These are phyloP conservation scores for Caenorhabditis brenneri DNA, from an alignment of 1,140 invertebrate genomes.

Conservation along the genomic window DNA sequence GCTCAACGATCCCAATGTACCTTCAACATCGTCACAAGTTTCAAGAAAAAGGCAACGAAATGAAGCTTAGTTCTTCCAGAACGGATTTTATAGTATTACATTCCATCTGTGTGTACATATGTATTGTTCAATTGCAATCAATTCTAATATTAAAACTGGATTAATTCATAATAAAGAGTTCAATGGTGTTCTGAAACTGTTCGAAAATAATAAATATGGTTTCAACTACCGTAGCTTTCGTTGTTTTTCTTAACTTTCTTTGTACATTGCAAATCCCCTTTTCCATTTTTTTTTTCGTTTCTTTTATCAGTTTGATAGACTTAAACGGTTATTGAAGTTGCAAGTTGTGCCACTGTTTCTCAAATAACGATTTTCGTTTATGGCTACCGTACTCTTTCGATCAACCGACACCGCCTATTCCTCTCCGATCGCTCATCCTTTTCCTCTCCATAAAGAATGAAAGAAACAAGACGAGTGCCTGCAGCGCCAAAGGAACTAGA, in stretches of 20 bases:
- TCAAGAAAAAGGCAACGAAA: background rate
- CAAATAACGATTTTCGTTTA: no score
- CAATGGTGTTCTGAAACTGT: no score
- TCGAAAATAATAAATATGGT: no score
- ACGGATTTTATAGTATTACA: background rate
- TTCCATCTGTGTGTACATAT: background rate
- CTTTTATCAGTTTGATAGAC: no score
- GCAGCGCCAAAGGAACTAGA: slow-evolving; percentile 33
- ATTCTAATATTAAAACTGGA: no score
- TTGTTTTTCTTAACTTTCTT: no score
- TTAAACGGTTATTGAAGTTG: no score
- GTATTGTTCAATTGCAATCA: background rate
- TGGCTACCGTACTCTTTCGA: background rate
- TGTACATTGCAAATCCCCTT: no score
- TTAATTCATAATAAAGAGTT: no score
- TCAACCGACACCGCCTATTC: slow-evolving; percentile 1
- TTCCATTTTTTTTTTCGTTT: no score
- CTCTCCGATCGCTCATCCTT: slow-evolving; percentile 15
- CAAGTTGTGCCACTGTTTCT: no score
- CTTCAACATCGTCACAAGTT: background rate
- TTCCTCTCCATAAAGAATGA: background rate
- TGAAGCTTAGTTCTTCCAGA: background rate
- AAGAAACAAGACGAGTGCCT: slow-evolving; percentile 3
- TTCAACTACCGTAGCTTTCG: no score
- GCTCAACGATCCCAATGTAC: background rate